These are phyloP conservation scores for Acrocyrtus sp. DNA, from an alignment of 2,888 invertebrate species.

Conservation along the genomic window DNA sequence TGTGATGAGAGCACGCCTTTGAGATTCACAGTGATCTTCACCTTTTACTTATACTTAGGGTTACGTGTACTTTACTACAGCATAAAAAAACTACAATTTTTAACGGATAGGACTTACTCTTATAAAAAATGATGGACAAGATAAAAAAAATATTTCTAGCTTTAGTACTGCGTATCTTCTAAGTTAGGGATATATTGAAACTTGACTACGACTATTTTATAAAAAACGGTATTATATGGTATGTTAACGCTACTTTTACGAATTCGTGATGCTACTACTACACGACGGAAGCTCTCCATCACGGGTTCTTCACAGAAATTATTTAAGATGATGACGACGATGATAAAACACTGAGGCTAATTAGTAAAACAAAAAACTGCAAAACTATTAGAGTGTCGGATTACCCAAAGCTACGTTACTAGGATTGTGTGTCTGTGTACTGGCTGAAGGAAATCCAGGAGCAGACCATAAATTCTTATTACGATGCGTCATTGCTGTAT, in stretches of 20 bases:
- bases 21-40: slow-evolving; percentile 64
- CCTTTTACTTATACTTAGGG: slow-evolving; percentile 36
- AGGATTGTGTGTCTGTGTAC: too few relatives aligned
- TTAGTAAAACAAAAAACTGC: background rate
- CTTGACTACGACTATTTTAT: background rate
- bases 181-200: background rate
- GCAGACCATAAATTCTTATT: too few relatives aligned
- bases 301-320: background rate
- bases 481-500: background rate
- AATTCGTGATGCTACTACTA: background rate
- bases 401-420: too few relatives aligned
- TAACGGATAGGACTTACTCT: background rate
- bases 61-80: background rate
- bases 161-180: background rate
- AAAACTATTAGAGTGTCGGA: too few relatives aligned
- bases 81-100: background rate
- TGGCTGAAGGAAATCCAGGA: too few relatives aligned
- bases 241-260: too few relatives aligned
- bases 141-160: background rate
- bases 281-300: background rate
- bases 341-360: background rate
- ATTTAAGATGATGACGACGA: background rate
- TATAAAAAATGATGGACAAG: too few relatives aligned
- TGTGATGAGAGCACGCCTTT: slow-evolving; percentile 64
- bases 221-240: background rate